These are phyloP conservation scores for Drosophila nigritarsus DNA, from an alignment of 2,888 invertebrate genomes.

Conservation along the genomic window DNA sequence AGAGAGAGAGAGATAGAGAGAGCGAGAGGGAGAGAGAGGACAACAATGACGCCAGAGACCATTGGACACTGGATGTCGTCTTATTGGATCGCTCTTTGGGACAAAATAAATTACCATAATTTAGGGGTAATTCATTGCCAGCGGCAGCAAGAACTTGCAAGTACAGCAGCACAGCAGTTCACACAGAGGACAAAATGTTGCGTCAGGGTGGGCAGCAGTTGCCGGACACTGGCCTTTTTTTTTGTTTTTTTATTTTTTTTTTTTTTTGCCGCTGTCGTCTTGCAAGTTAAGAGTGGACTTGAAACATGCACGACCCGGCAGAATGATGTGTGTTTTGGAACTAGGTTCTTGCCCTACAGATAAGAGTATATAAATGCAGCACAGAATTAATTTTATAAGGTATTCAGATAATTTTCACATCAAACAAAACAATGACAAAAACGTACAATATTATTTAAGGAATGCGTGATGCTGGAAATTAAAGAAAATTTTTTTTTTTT, in stretches of 20 bases:
- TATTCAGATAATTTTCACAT: background rate
- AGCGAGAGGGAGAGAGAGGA: constrained; percentile 5
- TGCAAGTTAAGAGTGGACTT: constrained; percentile 77
- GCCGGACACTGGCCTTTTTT: constrained; percentile 31
- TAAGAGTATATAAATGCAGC: constrained; percentile 4
- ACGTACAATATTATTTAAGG: background rate
- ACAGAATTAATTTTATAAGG: background rate
- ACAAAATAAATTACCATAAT: constrained; percentile 79
- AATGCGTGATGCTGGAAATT: background rate
- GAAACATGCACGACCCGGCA: constrained; percentile 75
- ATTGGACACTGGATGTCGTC: constrained; percentile 60
- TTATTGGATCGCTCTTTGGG: constrained; percentile 76
- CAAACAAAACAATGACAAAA: background rate
- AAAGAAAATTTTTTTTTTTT: background rate
- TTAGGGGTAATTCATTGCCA: constrained; percentile 79
- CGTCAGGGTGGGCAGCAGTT: constrained; percentile 4
- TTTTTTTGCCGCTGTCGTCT: constrained; percentile 32
- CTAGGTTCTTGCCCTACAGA: constrained; percentile 30
- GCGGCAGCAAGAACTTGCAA: constrained; percentile 58
- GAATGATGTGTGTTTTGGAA: constrained; percentile 61
- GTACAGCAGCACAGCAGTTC: constrained; percentile 38
- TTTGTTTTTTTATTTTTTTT: background rate
- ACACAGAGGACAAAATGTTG: constrained; percentile 37
- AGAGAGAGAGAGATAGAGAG: background rate
- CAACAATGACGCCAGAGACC: constrained; percentile 52